Percentiles rank a stretch among this genome's conserved stretches.
phyloP scores from a whole-genome alignment of 2,888 invertebrate species.

The Drosophila limbata region DNA sequence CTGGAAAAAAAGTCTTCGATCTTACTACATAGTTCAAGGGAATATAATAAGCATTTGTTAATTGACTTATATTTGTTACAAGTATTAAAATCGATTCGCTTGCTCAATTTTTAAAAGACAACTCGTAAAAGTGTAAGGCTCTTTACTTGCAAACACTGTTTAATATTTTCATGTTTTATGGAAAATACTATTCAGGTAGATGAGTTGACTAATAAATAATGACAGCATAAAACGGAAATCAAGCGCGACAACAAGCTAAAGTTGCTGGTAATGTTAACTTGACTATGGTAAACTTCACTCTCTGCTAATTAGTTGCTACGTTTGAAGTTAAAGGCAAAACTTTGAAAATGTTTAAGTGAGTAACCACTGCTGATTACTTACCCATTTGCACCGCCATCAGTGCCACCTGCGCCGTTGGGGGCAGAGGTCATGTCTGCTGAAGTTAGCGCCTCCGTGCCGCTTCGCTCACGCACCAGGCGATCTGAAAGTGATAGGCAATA shows the following conservation, averaged over 20 bases:
- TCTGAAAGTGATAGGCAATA: slow-evolving; percentile 59
- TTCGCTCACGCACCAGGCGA: slow-evolving; percentile 84
- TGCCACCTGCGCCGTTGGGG: slow-evolving; percentile 65
- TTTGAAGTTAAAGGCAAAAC: slow-evolving; percentile 42
- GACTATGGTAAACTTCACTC: background rate
- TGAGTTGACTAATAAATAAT: background rate
- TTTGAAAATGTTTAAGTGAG: slow-evolving; percentile 24
- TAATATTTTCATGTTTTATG: background rate
- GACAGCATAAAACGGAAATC: background rate
- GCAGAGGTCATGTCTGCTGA: slow-evolving; percentile 84
- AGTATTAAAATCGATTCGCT: background rate
- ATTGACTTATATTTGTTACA: background rate
- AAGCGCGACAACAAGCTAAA: background rate
- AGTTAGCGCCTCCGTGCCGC: slow-evolving; percentile 84
- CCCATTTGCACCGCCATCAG: slow-evolving; percentile 78
- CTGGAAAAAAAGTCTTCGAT: too few species aligned
- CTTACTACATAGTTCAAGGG: too few species aligned
- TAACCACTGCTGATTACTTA: slow-evolving; percentile 46
- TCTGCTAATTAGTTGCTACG: slow-evolving; percentile 30
- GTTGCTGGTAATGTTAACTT: background rate
- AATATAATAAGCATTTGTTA: background rate
- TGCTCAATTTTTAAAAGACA: background rate
- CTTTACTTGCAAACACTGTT: background rate
- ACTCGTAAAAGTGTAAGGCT: background rate
- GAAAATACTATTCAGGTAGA: background rate